These are phyloP conservation scores for Microchrysa polita DNA, from an alignment of 2,888 invertebrate species.

Conservation along the genomic window DNA sequence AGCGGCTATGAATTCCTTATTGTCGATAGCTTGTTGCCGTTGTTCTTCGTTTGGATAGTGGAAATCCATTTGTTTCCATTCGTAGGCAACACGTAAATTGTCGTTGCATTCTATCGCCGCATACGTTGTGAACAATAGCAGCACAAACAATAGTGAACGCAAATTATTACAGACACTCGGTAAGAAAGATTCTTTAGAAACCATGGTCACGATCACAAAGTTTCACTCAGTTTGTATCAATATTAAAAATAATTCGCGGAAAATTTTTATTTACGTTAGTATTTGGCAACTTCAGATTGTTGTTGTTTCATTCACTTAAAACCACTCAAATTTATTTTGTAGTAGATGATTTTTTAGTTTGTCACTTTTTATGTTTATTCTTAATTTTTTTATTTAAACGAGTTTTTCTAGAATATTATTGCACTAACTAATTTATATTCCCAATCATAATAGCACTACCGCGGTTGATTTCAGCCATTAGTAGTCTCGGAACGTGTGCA, in stretches of 20 bases:
- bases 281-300: too few species aligned
- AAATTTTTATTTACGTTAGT: too few species aligned
- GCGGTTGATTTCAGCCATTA: too few species aligned
- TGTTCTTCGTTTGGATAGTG: constrained; percentile 70
- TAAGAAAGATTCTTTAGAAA: constrained; percentile 4
- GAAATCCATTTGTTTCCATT: constrained; percentile 80
- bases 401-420: background rate
- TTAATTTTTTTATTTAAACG: background rate
- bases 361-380: background rate
- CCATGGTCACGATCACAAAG: constrained; percentile 28
- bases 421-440: too few species aligned
- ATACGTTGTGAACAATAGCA: background rate
- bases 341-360: background rate
- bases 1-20: constrained; percentile 72
- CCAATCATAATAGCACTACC: too few species aligned
- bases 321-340: background rate
- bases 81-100: constrained; percentile 74
- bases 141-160: background rate
- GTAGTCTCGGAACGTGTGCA: too few species aligned
- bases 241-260: too few species aligned
- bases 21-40: constrained; percentile 69
- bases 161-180: constrained; percentile 1
- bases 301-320: too few species aligned
- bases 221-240: too few species aligned
- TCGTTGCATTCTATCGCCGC: constrained; percentile 65